Base-by-base conservation (phyloP, 2,113 vertebrate genomes). In the Notiomystis cincta region DNA sequence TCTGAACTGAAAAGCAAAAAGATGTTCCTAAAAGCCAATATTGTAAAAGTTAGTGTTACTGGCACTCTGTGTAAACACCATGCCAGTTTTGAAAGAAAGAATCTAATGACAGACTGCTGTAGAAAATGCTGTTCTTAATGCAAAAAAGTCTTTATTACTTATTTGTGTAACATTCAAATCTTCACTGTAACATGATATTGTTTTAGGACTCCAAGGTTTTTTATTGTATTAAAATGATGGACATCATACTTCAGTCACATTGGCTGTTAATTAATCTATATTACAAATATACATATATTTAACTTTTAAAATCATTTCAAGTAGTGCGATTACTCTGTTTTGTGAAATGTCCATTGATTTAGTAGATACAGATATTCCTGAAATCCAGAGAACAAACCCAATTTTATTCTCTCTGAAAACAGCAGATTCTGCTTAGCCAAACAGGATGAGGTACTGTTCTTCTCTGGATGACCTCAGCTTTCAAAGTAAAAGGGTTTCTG, bases 381-480 rank as follows among this genome's bases (percentile, higher is more conserved):
- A 47, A 96, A 76, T 48, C 89, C 84, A 91, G 23, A 92, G 82
- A 97, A 90, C 3, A 23, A 95, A 91, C 61, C 70, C 51, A 89
- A 80, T 95, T 97, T 95, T 70, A 70, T 51, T 57, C 61, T 85
- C 85, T 96, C 82, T 94, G 66, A 95, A 85, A 95, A 95, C 61
- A 82, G 86, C 57, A 93, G 82, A 90, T 88, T 96, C 97, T 93
- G 58, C 96, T 93, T 87, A 94, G 73, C 57, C 51, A 81, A 82
- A 78, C 27, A 5, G 77, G 57, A 96, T 33, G 61, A 61, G 77
- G 13, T 77, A 61, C 73, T 92, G 60, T 91, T 96, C 81, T 91
- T 95, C 90, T 92, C 75, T 76, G 45, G 65, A 70, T 96, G 93
- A 96, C 81, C 72, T 95, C 93, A 76, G 60, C 47, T 82, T 97